A percentile compares a stretch with the other conserved stretches of the same genome.
Conservation (phyloP, 2,797 vertebrate species). For the Furcifer pardalis region DNA sequence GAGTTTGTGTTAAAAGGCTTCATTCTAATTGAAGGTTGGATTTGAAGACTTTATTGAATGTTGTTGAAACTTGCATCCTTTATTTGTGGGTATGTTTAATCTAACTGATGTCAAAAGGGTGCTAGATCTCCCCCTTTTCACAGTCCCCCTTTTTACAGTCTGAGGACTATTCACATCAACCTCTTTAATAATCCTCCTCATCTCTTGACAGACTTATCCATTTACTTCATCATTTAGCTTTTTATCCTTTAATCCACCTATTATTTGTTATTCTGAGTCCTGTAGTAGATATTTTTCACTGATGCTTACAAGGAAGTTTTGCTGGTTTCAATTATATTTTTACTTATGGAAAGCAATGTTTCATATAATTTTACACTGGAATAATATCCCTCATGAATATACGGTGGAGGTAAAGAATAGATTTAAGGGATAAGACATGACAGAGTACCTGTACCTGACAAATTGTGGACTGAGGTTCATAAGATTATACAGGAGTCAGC, state of each 20-base stretch:
- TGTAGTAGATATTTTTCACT: conserved; percentile 34
- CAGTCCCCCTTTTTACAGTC: conserved; percentile 32
- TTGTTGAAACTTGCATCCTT: neutral
- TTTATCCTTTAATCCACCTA: conserved; percentile 60
- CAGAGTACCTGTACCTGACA: too few species aligned
- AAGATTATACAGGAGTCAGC: too few species aligned
- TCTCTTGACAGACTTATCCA: conserved; percentile 45
- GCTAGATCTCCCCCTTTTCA: conserved; percentile 27
- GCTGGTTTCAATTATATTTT: neutral
- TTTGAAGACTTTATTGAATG: neutral
- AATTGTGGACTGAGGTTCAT: too few species aligned
- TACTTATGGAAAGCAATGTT: neutral
- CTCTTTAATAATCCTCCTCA: conserved; percentile 47
- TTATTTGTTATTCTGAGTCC: conserved; percentile 27
- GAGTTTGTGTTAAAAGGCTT: neutral
- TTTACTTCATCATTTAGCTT: conserved; percentile 51
- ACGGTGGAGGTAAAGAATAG: too few species aligned
- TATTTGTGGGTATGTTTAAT: neutral
- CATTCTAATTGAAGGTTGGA: neutral
- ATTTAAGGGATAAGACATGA: too few species aligned
- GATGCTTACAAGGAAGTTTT: conserved; percentile 12
- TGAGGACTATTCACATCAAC: neutral
- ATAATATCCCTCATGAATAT: too few species aligned
- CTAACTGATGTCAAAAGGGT: neutral
- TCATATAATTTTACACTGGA: neutral